These are phyloP conservation scores for Micromussa lordhowensis DNA, from an alignment of 92 coral and sea anemone species.

Conservation along the genomic window DNA sequence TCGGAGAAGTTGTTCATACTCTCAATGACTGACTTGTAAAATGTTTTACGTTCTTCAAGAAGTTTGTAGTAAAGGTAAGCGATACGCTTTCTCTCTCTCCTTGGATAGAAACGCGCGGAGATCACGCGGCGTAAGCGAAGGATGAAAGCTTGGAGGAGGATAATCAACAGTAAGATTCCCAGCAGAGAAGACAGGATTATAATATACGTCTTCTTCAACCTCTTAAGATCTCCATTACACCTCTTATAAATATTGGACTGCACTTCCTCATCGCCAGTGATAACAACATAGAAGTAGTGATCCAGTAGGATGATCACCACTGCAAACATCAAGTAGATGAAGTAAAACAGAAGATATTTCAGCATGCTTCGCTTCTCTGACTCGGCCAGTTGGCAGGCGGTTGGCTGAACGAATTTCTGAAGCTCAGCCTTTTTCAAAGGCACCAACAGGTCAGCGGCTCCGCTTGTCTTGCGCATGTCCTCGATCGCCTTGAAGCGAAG, in stretches of 20 bases:
- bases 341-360: conserved; percentile 70
- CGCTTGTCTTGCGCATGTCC: conserved; percentile 88
- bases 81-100: conserved; percentile 93
- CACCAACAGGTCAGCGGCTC: conserved; percentile 81
- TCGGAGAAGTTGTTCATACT: conserved; percentile 87
- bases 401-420: conserved; percentile 85
- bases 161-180: conserved; percentile 77
- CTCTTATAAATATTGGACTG: conserved; percentile 29
- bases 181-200: conserved; percentile 74
- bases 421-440: conserved; percentile 96
- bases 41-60: conserved; percentile 87
- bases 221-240: conserved; percentile 63
- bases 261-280: conserved; percentile 42
- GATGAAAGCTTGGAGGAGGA: conserved; percentile 84
- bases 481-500: conserved; percentile 93
- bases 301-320: conserved; percentile 78
- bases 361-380: conserved; percentile 74
- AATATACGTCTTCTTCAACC: conserved; percentile 66
- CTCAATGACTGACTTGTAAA: conserved; percentile 83
- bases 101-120: conserved; percentile 82
- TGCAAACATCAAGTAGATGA: conserved; percentile 77
- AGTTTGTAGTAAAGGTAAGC: conserved; percentile 94
- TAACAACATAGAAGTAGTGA: conserved; percentile 67
- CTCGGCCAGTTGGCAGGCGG: conserved; percentile 79
- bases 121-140: conserved; percentile 85